Evolutionary conservation across 1,140 invertebrate genomes (phyloP), one percentile per base, ranked within the genome.

Genomic region (Drosophila watanabei): DNA sequence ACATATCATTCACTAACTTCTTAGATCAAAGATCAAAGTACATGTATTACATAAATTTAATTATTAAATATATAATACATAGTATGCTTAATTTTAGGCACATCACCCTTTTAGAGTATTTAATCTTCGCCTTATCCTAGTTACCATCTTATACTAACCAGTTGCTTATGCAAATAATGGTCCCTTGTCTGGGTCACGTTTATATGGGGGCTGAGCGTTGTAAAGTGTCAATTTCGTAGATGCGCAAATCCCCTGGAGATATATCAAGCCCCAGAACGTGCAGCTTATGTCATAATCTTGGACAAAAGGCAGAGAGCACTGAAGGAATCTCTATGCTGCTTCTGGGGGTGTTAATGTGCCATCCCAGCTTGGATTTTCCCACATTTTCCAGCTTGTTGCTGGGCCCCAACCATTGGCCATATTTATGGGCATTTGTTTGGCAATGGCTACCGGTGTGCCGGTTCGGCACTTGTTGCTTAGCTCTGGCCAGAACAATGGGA

Each of bases 171-270:
- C 86, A 90, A 89, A 89, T 85, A 89, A 65, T 80, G 73, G 41
- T 59, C 61, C 69, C 68, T 73, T 60, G 77, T 80, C 82, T 91
- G 76, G 87, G 87, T 90, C 86, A 90, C 86, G 86, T 90, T 89
- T 90, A 62, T 80, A 90, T 89, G 81, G 81, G 81, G 77, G 75
- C 72, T 79, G 71, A 73, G 64, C 65, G 79, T 82, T 86, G 86
- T 90, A 82, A 91, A 90, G 86, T 90, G 87, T 90, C 86, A 90
- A 90, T 90, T 90, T 90, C 87, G 79, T 46, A 90, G 84, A 86
- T 82, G 68, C 69, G 57, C 71, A 56, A 75, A 62, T 60, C 33
- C 69, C 49, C 62, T 48, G 48, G 51, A 73, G 60, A 65, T 87
- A 66, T 88, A 80, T 89, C 72, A 65, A 61, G 62, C 60, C 52